These are phyloP conservation scores for Balanococcus diminutus DNA, from an alignment of 2,888 invertebrate species.

Conservation along the genomic window DNA sequence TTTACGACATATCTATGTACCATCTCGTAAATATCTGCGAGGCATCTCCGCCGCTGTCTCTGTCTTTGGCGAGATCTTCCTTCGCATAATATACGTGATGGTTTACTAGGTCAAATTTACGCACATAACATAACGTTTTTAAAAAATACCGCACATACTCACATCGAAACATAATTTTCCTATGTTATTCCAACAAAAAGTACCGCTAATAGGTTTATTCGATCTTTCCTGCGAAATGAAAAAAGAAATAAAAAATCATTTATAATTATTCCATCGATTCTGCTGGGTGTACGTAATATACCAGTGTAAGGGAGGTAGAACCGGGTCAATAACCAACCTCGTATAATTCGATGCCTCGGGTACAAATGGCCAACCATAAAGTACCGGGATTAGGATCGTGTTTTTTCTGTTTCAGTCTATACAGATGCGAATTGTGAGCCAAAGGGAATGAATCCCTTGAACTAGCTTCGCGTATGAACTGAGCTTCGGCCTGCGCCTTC, in stretches of 20 bases:
- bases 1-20: not conserved
- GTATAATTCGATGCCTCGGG: conserved; percentile 88
- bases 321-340: conserved; percentile 63
- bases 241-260: conserved; percentile 13
- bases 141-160: conserved; percentile 59
- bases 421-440: conserved; percentile 82
- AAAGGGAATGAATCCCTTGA: conserved; percentile 63
- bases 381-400: conserved; percentile 71
- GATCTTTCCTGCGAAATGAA: conserved; percentile 59
- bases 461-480: conserved; percentile 72
- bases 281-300: no score
- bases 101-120: not conserved
- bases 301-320: not conserved
- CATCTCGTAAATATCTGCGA: not conserved
- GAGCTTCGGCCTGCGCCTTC: conserved; percentile 79
- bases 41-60: not conserved
- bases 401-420: conserved; percentile 79
- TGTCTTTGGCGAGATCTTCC: no score
- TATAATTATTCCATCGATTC: no score
- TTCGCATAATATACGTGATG: no score
- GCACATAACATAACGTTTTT: not conserved
- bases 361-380: conserved; percentile 60
- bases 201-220: conserved; percentile 69
- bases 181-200: conserved; percentile 94
- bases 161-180: conserved; percentile 92